Evolutionary conservation across 1,140 invertebrate genomes (phyloP), one percentile per base, ranked within the genome.

Genomic region (Orius laevigatus): DNA sequence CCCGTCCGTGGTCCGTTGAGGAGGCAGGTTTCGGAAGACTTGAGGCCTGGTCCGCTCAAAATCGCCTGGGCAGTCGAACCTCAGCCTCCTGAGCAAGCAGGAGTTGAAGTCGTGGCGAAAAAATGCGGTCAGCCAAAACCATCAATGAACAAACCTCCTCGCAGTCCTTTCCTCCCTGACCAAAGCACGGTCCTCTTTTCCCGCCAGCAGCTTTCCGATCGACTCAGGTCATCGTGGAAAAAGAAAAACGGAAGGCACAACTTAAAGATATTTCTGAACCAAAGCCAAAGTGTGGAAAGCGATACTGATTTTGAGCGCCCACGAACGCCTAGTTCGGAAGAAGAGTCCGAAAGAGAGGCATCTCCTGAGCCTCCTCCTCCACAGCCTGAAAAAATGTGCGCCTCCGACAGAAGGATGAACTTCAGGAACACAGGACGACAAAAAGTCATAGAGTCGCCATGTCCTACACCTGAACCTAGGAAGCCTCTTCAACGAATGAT

Each of bases 91-190:
- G 38, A 39, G 31, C 46, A 38, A 19, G 15, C 11, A 2, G 19
- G 15, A 5, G 32, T 36, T 9, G 15, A 36, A 16, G 48, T 50
- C 20, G 48, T 50, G 11, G 48, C 48, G 1, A 50, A 44, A 35
- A 50, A 50, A 40, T 43, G 41, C 19, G 48, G 48, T 6, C 48
- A 50, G 34, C 48, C 48, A 10, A 50, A 44, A 32, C 48, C 48
- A 18, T 6, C 48, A 5, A 18, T 12, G 14, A 18, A 14, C 9
- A 35, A 42, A 35, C 48, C 48, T 5, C 31, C 31, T 10, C 35
- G 40, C 6, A 18, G 12, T 15, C 48, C 48, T 1, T 49, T 18
- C 4, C 14, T 31, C 15, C 25, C 40, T 2, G 31, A 43, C 16
- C 25, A 50, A n/a, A 15, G 25, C 1, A 10, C 40, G 2, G 15